Evolutionary conservation across 2,797 vertebrate species (phyloP).

Genomic region (Eurystomus glaucurus): DNA sequence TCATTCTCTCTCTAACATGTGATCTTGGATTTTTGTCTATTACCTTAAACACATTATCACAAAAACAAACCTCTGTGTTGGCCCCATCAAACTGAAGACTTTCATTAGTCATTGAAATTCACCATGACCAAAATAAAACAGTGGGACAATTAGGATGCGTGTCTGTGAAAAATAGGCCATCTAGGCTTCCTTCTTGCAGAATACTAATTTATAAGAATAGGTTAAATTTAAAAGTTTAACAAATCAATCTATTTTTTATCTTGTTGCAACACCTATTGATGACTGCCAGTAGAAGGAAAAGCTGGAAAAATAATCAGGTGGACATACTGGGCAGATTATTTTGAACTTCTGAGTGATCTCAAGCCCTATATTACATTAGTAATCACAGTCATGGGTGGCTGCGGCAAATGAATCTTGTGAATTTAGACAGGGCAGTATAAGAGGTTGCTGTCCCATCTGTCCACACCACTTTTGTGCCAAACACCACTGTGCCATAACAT

Average conservation of each 20-base stretch:
- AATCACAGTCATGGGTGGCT: neutral
- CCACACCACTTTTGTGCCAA: neutral
- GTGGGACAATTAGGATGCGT: neutral
- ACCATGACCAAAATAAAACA: neutral
- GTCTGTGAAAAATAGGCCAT: neutral
- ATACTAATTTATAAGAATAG: neutral
- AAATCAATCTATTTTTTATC: neutral
- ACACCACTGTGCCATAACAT: neutral
- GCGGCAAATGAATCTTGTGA: neutral
- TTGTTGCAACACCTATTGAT: neutral
- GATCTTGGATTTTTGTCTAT: neutral
- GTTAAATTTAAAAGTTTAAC: neutral
- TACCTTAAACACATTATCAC: neutral
- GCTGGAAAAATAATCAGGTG: neutral
- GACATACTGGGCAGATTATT: neutral
- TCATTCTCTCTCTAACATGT: neutral
- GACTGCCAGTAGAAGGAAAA: neutral
- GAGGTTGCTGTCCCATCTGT: neutral
- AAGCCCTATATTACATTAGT: neutral
- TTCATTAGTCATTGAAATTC: neutral
- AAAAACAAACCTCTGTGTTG: neutral
- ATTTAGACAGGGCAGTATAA: neutral
- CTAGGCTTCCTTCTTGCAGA: neutral
- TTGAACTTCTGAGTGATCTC: neutral
- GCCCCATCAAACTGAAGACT: neutral